These are phyloP conservation scores for Crambe crambe DNA, from an alignment of 37 sponge, comb jelly and placozoan genomes.

Conservation along the genomic window DNA sequence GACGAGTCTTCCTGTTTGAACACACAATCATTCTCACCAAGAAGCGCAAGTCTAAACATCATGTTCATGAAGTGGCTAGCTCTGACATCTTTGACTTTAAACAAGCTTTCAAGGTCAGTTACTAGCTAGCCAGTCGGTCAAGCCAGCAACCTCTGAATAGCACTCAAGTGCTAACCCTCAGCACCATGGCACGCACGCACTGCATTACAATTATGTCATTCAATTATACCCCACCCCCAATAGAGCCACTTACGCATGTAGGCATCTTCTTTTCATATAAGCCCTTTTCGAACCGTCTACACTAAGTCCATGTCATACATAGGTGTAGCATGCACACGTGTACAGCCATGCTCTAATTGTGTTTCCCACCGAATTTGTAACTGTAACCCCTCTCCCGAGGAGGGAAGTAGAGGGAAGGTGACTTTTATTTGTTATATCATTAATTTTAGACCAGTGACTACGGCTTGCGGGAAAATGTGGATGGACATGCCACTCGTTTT, in stretches of 20 bases:
- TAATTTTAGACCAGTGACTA: conserved; percentile 65
- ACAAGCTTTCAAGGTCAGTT: conserved; percentile 31
- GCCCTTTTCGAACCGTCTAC: background rate
- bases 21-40: conserved; percentile 66
- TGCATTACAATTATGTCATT: too few relatives aligned
- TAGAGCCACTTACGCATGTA: background rate
- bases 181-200: too few relatives aligned
- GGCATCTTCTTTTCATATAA: background rate
- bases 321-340: too few relatives aligned
- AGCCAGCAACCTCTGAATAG: too few relatives aligned
- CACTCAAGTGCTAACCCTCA: too few relatives aligned
- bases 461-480: conserved; percentile 60
- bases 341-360: too few relatives aligned
- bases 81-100: conserved; percentile 52
- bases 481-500: conserved; percentile 65
- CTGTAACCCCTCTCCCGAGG: too few relatives aligned
- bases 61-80: conserved; percentile 20
- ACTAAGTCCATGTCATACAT: too few relatives aligned
- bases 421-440: too few relatives aligned
- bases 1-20: conserved; percentile 86
- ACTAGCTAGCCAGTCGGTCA: too few relatives aligned
- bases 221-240: background rate
- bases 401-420: too few relatives aligned
- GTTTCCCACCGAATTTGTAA: too few relatives aligned
- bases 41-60: conserved; percentile 34